Base-by-base conservation (phyloP, 2,113 vertebrate species). In the Xenopus borealis region DNA sequence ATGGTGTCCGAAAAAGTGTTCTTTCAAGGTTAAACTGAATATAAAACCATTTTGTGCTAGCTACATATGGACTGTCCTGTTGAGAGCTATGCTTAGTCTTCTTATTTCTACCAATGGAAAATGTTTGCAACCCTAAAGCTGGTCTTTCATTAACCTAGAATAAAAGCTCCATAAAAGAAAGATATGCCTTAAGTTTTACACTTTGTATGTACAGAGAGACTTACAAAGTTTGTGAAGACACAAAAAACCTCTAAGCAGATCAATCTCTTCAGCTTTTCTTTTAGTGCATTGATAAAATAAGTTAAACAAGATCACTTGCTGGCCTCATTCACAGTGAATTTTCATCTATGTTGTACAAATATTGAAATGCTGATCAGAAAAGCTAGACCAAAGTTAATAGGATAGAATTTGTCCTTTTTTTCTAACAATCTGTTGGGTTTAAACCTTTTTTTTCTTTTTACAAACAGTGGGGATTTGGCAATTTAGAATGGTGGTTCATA, bases 21-120 rank as follows among this genome's bases (percentile, higher is more conserved):
- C 40, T 67, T 74, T 67, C 66, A 66, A 58, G 72, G 47, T 67
- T 58, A 74, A 67, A 30, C 52, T 53, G 59, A 55, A 59, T 61
- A 18, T 61, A 27, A 59, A 46, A 45, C 63, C 27, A 65, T 19
- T 27, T 61, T 59, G 53, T 50, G 53, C 33, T 61, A 13, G 53
- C 33, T 61, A 13, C 47, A 50, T 6, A 45, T 58, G 63, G 55
- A 45, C 52, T 59, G 20, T 66, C 63, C 62, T 55, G 52, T 18
- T 16, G 72, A 73, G 72, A 66, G 12, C 16, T 16, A 12, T 23
- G 63, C 30, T 27, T 50, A 66, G 59, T 67, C 64, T 8, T 4
- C 12, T 30, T 40, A 63, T 30, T 10, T 59, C 40, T 46, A 16
- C 23, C 53, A 45, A 50, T 46, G 16, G 3, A 14, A 23, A 59